A percentile compares a stretch with the other conserved stretches of the same genome.
These are phyloP conservation scores for Isoperla grammatica DNA, from an alignment of 2,888 invertebrate genomes.

Conservation along the genomic window DNA sequence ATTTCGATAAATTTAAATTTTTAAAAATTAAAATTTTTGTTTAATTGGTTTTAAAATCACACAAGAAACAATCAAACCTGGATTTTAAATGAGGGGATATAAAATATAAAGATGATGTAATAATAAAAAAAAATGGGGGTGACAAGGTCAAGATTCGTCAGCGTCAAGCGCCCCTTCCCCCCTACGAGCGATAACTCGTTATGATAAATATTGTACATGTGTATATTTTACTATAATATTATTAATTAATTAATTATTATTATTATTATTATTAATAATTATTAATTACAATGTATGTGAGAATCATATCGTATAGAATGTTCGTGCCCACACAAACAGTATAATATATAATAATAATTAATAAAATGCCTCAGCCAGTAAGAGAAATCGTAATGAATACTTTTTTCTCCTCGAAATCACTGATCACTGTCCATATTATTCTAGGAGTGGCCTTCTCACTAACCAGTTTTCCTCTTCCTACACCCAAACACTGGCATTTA, in stretches of 20 bases:
- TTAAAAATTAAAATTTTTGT: too few species aligned
- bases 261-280: conserved; percentile 21
- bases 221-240: conserved; percentile 30
- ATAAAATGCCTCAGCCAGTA: conserved; percentile 31
- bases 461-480: too few species aligned
- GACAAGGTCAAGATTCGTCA: neutral
- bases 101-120: conserved; percentile 14
- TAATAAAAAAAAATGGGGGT: conserved; percentile 11
- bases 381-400: too few species aligned
- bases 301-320: conserved; percentile 28
- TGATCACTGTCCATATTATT: too few species aligned
- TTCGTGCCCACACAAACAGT: conserved; percentile 23
- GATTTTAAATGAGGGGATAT: conserved; percentile 20
- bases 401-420: too few species aligned
- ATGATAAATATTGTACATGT: conserved; percentile 27
- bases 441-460: too few species aligned
- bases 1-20: too few species aligned
- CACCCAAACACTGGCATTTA: too few species aligned
- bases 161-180: neutral
- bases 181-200: conserved; percentile 6
- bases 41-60: too few species aligned
- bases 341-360: conserved; percentile 21
- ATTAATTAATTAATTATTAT: conserved; percentile 22
- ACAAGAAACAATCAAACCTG: conserved; percentile 24
- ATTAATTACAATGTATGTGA: conserved; percentile 26